phyloP scores from a whole-genome alignment of 2,888 invertebrate genomes.

The Drosophila colorata region DNA sequence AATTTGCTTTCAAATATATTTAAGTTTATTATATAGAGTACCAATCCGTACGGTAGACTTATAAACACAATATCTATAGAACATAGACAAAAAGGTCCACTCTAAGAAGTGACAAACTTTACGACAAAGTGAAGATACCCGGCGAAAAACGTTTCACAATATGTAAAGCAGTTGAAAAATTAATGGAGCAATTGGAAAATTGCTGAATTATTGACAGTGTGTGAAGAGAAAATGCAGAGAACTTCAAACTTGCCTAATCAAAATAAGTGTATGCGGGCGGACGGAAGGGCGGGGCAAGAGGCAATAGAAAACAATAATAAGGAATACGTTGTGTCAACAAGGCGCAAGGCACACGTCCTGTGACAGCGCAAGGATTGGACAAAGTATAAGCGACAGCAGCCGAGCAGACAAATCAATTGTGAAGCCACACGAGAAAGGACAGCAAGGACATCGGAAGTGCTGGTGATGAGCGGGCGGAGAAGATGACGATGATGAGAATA shows the following conservation, averaged over 20 bases:
- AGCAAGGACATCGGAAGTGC: conserved; percentile 35
- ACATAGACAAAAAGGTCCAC: too few species aligned
- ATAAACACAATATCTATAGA: too few species aligned
- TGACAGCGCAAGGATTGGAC: conserved; percentile 59
- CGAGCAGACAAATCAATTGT: conserved; percentile 59
- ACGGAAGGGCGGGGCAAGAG: conserved; percentile 5
- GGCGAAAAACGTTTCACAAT: conserved; percentile 9
- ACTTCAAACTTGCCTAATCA: conserved; percentile 59
- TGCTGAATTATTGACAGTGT: conserved; percentile 66
- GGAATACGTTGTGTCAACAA: conserved; percentile 49
- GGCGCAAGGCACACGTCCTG: conserved; percentile 17
- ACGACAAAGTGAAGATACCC: not conserved
- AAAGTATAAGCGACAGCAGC: conserved; percentile 40
- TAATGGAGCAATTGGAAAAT: conserved; percentile 70
- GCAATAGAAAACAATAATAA: conserved; percentile 43
- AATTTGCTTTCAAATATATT: too few species aligned
- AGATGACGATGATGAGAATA: conserved; percentile 8
- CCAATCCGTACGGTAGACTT: too few species aligned
- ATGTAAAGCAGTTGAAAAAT: conserved; percentile 58
- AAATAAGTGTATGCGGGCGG: conserved; percentile 46
- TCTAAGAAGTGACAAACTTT: not conserved
- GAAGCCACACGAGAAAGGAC: conserved; percentile 39
- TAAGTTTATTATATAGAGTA: too few species aligned
- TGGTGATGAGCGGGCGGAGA: conserved; percentile 24
- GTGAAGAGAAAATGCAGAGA: conserved; percentile 2